These are phyloP conservation scores for Loxodonta africana DNA, from an alignment of 2,113 vertebrate genomes.

Conservation along the genomic window DNA sequence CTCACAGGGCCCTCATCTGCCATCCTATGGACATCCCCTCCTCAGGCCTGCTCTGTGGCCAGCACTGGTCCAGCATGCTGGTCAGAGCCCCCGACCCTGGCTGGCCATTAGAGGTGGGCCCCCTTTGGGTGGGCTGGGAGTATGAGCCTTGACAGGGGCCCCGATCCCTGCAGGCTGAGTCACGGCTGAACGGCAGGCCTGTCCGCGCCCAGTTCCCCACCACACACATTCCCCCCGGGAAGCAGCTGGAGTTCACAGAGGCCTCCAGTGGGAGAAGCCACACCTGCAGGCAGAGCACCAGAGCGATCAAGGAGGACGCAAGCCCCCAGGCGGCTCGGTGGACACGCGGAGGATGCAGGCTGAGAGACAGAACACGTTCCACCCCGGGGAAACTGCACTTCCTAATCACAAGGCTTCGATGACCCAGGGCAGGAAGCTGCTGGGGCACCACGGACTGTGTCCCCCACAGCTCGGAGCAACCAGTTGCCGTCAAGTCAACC, in stretches of 20 bases:
- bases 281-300: too few species aligned
- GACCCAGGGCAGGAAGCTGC: background rate
- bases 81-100: too few species aligned
- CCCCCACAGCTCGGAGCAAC: too few species aligned
- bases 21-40: too few species aligned
- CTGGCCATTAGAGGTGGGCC: background rate
- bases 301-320: too few species aligned
- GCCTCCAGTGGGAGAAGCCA: too few species aligned
- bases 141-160: background rate
- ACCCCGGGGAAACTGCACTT: accelerated
- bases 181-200: background rate
- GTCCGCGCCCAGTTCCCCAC: background rate
- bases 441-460: background rate
- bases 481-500: too few species aligned
- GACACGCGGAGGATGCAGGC: too few species aligned
- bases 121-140: background rate
- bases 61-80: accelerated
- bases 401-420: background rate
- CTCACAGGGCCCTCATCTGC: accelerated
- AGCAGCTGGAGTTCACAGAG: too few species aligned
- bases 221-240: too few species aligned
- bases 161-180: background rate
- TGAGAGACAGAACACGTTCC: too few species aligned
- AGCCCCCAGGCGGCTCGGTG: background rate
- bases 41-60: background rate